These are phyloP conservation scores for Urophycis tenuis DNA, from an alignment of 2,797 vertebrate genomes.

Conservation along the genomic window DNA sequence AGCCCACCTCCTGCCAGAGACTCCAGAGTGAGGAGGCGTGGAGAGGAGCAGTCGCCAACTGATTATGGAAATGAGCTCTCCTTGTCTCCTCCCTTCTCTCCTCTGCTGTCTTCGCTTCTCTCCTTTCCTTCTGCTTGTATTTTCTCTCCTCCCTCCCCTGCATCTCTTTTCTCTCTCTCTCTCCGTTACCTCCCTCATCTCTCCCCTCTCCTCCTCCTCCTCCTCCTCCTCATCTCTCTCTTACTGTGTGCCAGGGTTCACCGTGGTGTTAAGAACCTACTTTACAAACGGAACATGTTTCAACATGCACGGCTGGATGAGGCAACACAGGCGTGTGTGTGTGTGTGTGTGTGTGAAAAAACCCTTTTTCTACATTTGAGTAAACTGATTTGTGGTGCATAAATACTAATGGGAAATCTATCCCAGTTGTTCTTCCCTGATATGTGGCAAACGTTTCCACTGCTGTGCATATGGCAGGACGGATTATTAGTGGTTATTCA, in stretches of 20 bases:
- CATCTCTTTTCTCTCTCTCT: too few relatives aligned
- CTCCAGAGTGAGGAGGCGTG: constrained; percentile 7
- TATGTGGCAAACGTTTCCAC: neutral
- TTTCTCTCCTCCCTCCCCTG: neutral
- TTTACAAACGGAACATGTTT: neutral
- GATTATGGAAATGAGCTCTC: constrained; percentile 33
- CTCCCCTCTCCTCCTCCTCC: too few relatives aligned
- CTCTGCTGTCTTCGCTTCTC: neutral
- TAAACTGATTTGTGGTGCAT: neutral
- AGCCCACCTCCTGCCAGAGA: neutral
- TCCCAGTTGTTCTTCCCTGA: neutral
- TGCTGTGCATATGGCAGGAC: neutral
- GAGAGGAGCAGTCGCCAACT: constrained; percentile 9
- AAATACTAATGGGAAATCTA: neutral
- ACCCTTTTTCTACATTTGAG: neutral
- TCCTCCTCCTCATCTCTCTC: too few relatives aligned
- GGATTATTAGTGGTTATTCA: neutral
- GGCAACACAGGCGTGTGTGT: neutral
- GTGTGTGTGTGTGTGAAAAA: neutral
- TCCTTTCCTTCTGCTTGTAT: neutral
- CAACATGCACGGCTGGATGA: neutral
- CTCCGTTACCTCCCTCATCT: neutral
- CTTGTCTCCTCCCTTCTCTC: constrained; percentile 15
- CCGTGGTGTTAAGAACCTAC: neutral
- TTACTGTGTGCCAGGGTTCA: too few relatives aligned